Evolutionary conservation across 2,888 invertebrate species (phyloP).

Genomic region (Ptychoptera contaminata): DNA sequence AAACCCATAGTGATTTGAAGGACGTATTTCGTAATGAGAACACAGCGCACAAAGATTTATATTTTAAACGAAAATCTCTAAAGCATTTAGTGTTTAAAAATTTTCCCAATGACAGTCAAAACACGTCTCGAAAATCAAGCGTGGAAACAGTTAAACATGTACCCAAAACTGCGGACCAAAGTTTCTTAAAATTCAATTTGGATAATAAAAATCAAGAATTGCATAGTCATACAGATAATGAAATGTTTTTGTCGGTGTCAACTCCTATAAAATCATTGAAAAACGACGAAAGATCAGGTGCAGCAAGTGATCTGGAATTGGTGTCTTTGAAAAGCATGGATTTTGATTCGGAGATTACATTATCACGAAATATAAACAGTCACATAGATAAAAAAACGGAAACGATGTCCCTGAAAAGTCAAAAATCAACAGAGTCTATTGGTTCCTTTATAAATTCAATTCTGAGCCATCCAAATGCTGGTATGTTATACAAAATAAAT

Average conservation of each 20-base stretch:
- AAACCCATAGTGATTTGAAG: constrained; percentile 3
- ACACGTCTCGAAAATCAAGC: constrained; percentile 11
- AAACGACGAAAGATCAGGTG: constrained; percentile 27
- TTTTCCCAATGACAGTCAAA: constrained; percentile 2
- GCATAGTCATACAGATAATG: background rate
- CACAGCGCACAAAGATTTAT: constrained; percentile 24
- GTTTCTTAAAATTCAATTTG: background rate
- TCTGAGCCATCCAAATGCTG: constrained; percentile 27
- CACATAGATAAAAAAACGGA: constrained; percentile 5
- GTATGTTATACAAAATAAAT: constrained; percentile 16
- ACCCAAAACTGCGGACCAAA: constrained; percentile 4
- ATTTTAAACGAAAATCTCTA: constrained; percentile 30
- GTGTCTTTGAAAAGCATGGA: constrained; percentile 33
- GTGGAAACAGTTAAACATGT: constrained; percentile 15
- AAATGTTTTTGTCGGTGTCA: no score
- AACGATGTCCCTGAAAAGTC: constrained; percentile 8
- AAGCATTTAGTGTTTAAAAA: constrained; percentile 30
- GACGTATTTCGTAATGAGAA: constrained; percentile 2
- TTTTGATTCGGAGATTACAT: constrained; percentile 31
- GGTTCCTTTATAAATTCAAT: constrained; percentile 30
- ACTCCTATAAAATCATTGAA: background rate
- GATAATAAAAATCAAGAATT: background rate
- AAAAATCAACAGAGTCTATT: constrained; percentile 21
- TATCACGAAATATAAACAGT: constrained; percentile 5
- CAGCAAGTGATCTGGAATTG: constrained; percentile 31